Conservation (phyloP, 2,113 vertebrate species). For the Proteles cristata region DNA sequence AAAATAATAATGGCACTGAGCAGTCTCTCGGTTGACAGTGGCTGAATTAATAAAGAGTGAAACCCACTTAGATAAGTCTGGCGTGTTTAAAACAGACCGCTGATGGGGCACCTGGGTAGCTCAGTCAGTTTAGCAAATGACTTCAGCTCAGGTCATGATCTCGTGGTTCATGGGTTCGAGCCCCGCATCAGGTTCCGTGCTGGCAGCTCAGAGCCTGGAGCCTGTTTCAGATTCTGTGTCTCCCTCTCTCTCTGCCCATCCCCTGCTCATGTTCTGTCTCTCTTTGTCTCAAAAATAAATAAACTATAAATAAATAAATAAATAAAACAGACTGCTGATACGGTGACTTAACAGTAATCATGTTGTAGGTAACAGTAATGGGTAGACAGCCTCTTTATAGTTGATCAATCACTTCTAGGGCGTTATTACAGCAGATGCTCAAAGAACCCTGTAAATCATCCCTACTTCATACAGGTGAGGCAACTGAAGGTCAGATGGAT, state of each 20-base stretch:
- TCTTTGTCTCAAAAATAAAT: too few relatives aligned
- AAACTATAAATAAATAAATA: too few relatives aligned
- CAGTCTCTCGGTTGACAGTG: not conserved
- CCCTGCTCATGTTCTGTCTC: too few relatives aligned
- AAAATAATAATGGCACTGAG: not conserved
- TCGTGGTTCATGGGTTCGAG: too few relatives aligned
- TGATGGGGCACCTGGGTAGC: not conserved
- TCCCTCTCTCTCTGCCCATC: too few relatives aligned
- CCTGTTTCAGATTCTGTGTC: too few relatives aligned
- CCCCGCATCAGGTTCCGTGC: too few relatives aligned
- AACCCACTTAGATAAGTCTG: not conserved
- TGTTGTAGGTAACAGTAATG: too few relatives aligned
- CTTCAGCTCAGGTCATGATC: too few relatives aligned
- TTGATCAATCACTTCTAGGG: not conserved
- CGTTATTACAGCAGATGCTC: not conserved
- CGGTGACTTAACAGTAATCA: not conserved
- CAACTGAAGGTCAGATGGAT: not conserved
- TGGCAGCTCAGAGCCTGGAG: too few relatives aligned
- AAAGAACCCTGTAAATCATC: not conserved
- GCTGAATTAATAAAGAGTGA: not conserved
- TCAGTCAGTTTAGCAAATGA: too few relatives aligned
- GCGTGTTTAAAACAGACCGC: not conserved
- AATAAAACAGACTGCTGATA: not conserved
- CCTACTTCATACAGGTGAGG: not conserved
- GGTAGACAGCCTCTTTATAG: not conserved